These are phyloP conservation scores for Phthorimaea operculella DNA, from an alignment of 1,140 invertebrate genomes.

Conservation along the genomic window DNA sequence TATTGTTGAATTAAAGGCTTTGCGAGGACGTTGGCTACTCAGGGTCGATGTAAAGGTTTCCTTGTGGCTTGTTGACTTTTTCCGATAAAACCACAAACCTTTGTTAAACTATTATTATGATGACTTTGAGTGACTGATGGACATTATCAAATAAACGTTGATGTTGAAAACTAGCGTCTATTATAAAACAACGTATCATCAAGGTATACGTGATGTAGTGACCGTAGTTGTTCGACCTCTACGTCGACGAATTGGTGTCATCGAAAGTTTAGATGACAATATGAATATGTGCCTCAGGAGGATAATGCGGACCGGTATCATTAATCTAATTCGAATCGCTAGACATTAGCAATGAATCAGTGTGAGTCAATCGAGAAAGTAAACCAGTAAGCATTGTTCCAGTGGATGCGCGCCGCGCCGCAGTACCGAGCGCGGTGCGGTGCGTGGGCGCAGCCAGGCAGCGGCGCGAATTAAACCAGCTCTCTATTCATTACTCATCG, in stretches of 20 bases:
- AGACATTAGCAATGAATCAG: slow-evolving; percentile 58
- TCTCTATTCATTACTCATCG: slow-evolving; percentile 66
- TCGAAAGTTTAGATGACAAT: slow-evolving; percentile 25
- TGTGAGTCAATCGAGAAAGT: slow-evolving; percentile 66
- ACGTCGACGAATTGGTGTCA: slow-evolving; percentile 10
- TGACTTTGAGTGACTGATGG: not conserved
- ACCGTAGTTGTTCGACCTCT: not conserved
- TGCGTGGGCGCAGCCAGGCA: slow-evolving; percentile 47
- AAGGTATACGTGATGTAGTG: too few species aligned
- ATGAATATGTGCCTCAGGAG: slow-evolving; percentile 23
- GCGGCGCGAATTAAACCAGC: slow-evolving; percentile 60
- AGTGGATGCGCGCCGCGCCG: slow-evolving; percentile 42
- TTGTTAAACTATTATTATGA: not conserved
- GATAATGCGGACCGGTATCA: slow-evolving; percentile 28
- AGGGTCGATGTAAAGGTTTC: slow-evolving; percentile 29
- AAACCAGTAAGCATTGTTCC: slow-evolving; percentile 65
- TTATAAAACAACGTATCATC: not conserved
- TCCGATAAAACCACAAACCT: slow-evolving; percentile 9
- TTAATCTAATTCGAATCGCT: slow-evolving; percentile 58
- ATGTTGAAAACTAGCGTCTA: not conserved
- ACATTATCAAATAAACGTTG: not conserved
- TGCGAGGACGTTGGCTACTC: slow-evolving; percentile 34
- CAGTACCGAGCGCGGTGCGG: slow-evolving; percentile 21
- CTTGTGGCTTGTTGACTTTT: slow-evolving; percentile 27
- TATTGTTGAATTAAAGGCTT: slow-evolving; percentile 43